phyloP scores from a whole-genome alignment of 1,140 invertebrate species.

The Brachionus calyciflorus region DNA sequence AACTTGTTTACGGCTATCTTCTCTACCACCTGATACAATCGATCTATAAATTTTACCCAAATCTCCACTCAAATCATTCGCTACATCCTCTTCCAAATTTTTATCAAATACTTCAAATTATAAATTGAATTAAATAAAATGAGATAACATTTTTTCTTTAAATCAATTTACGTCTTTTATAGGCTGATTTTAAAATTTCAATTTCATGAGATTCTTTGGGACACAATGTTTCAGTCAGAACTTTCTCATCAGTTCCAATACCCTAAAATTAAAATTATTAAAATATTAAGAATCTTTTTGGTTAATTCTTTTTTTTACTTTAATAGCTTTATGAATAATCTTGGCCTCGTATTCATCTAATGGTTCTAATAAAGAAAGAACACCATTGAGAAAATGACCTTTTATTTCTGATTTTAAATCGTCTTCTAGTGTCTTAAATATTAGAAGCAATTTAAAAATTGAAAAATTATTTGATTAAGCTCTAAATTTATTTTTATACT shows the following conservation, averaged over 20 bases:
- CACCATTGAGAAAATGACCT: conserved; percentile 4
- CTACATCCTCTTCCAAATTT: conserved; percentile 51
- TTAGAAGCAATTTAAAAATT: neutral
- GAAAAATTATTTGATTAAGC: neutral
- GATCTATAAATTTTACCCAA: conserved; percentile 52
- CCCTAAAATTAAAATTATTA: neutral
- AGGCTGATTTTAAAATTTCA: neutral
- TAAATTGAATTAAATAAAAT: neutral
- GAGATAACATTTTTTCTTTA: too few relatives aligned
- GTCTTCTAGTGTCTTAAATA: conserved; percentile 1
- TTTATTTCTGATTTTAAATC: conserved; percentile 5
- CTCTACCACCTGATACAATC: conserved; percentile 54
- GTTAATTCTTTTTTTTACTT: too few relatives aligned
- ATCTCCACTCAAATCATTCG: conserved; percentile 50
- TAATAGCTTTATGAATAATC: conserved; percentile 26
- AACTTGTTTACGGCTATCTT: conserved; percentile 48
- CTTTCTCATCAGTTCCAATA: neutral
- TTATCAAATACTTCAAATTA: conserved; percentile 49
- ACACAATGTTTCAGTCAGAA: neutral
- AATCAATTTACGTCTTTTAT: neutral
- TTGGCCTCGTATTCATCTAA: conserved; percentile 7
- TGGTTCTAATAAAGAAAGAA: neutral
- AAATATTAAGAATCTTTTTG: neutral
- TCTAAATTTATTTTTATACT: neutral
- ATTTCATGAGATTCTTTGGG: conserved; percentile 4